Conservation (phyloP, 2,888 invertebrate species). For the Caenorhabditis parvicauda region DNA sequence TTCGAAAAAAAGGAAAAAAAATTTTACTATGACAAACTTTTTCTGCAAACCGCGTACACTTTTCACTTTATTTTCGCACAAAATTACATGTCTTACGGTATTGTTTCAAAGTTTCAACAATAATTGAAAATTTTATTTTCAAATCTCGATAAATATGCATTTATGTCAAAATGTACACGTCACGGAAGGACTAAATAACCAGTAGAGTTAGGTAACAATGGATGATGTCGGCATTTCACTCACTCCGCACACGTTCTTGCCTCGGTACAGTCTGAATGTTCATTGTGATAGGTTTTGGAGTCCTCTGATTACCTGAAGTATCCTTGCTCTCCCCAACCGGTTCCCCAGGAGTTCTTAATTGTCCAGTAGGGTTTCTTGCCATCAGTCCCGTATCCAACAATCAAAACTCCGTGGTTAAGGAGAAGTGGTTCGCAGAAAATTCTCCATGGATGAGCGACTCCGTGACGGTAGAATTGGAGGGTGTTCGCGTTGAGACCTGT, state of each 20-base stretch:
- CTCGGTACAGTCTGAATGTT: slow-evolving; percentile 76
- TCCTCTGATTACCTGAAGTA: slow-evolving; percentile 45
- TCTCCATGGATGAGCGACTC: slow-evolving; percentile 61
- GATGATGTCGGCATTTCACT: slow-evolving; percentile 78
- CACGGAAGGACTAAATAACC: slow-evolving; percentile 2
- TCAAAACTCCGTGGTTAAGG: slow-evolving; percentile 60
- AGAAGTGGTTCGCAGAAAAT: slow-evolving; percentile 46
- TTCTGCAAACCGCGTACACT: neutral
- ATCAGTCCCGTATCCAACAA: slow-evolving; percentile 61
- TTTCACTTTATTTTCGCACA: neutral
- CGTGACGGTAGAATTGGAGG: slow-evolving; percentile 62
- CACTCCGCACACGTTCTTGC: slow-evolving; percentile 90
- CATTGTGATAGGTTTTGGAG: neutral
- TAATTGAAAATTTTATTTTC: too few species aligned
- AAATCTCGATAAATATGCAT: neutral
- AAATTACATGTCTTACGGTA: neutral
- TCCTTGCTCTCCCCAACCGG: slow-evolving; percentile 57
- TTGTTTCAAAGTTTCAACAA: neutral
- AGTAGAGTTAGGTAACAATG: slow-evolving; percentile 32
- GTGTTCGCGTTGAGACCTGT: slow-evolving; percentile 62
- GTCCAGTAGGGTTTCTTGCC: slow-evolving; percentile 60
- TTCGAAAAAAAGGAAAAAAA: too few species aligned
- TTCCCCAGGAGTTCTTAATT: slow-evolving; percentile 61
- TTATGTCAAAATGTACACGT: slow-evolving; percentile 9
- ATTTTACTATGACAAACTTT: too few species aligned